Evolutionary conservation across 2,113 vertebrate genomes (phyloP).

Genomic region (Gambusia holbrooki): DNA sequence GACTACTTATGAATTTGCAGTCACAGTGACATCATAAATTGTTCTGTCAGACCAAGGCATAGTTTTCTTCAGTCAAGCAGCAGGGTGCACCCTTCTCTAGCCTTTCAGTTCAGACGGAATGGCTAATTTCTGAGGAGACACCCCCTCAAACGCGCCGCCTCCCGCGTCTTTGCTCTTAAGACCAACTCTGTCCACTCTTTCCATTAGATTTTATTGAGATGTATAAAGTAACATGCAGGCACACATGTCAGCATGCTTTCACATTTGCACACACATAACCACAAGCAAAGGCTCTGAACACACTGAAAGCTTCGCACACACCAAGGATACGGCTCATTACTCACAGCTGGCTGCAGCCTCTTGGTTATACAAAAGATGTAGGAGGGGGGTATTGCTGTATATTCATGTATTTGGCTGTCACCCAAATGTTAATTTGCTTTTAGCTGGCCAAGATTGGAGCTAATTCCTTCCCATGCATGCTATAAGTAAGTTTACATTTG

Average conservation of each 20-base stretch:
- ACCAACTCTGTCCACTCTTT: slow-evolving; percentile 65
- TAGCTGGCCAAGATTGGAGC: slow-evolving; percentile 88
- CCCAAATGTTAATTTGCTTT: slow-evolving; percentile 91
- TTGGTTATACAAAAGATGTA: slow-evolving; percentile 80
- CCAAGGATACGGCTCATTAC: slow-evolving; percentile 77
- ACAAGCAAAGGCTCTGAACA: slow-evolving; percentile 43
- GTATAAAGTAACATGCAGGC: slow-evolving; percentile 71
- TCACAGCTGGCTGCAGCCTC: slow-evolving; percentile 80
- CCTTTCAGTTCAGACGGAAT: slow-evolving; percentile 66
- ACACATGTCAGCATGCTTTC: slow-evolving; percentile 57
- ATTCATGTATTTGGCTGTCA: slow-evolving; percentile 86
- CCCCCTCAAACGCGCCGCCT: slow-evolving; percentile 40
- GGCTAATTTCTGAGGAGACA: slow-evolving; percentile 64
- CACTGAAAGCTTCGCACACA: slow-evolving; percentile 39
- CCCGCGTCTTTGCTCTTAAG: slow-evolving; percentile 44
- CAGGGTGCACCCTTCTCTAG: slow-evolving; percentile 62
- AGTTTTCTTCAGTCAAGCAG: slow-evolving; percentile 77
- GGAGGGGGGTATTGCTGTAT: slow-evolving; percentile 83
- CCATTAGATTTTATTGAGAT: slow-evolving; percentile 77
- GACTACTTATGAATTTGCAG: slow-evolving; percentile 78
- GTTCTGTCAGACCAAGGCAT: slow-evolving; percentile 68
- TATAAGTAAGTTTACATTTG: slow-evolving; percentile 82
- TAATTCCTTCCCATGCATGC: slow-evolving; percentile 86
- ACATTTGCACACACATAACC: slow-evolving; percentile 54
- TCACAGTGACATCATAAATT: slow-evolving; percentile 80